Evolutionary conservation across 1,140 invertebrate genomes (phyloP), one percentile per base, ranked within the genome.

Genomic region (Globodera rostochiensis): DNA sequence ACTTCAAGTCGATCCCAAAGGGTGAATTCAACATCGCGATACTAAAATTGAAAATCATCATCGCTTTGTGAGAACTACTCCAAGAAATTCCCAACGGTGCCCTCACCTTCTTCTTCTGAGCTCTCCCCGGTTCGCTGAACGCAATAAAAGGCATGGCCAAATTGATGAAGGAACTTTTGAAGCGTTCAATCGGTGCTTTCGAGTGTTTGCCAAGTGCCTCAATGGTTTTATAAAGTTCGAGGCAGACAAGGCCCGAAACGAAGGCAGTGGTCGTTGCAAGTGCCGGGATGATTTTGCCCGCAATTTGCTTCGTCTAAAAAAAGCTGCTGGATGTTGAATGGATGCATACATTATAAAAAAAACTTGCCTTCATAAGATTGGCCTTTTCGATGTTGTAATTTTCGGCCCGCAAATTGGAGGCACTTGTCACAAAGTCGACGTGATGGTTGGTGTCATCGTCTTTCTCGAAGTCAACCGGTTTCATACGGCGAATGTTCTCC

Each of bases 1-100:
- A 99, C 93, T 90, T 98, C 97, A 90, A 99, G 97, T 77, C 97
- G 93, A 90, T 99, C 97, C 98, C 98, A 99, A 11, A 99, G 91
- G 0, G 96, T 98, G 94, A 96, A 99, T 86, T 97, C 94, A 73
- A 93, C 94, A 46, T 96, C 95, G 88, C 97, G 95, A 90, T 98
- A 99, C 87, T 92, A 85, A 74, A 90, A 79, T 46, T 85, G 50
- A 66, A 83, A 82, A 81, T 7, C 36, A 36, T 3, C 36, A 36
- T 36, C n/a, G 36, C 2, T 36, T 36, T 36, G 36, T 36, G 36
- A 36, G 36, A 36, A 36, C 36, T 36, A 1, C 36, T 36, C 36
- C 36, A 36, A 25, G 36, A 36, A 1, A 36, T 36, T n/a, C 57
- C 57, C 69, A 36, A 67, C 45, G 87, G 91, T 57, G 25, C 8